Percentiles rank a stretch among this genome's conserved stretches.
Evolutionary conservation across 1,140 invertebrate genomes (phyloP).

Genomic region (Zaprionus capensis): DNA sequence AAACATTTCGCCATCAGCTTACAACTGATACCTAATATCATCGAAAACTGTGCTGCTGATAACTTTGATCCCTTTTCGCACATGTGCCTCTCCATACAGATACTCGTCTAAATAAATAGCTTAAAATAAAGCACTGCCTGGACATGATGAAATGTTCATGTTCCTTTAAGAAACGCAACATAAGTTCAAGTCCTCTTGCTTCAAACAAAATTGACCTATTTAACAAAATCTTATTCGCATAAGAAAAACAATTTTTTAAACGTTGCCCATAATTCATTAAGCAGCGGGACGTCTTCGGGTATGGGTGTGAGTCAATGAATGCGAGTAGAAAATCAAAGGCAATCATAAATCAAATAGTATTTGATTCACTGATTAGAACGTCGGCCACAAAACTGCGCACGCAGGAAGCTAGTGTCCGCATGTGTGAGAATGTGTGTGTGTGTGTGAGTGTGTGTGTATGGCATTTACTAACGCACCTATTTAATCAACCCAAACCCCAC

Average conservation of each 20-base stretch:
- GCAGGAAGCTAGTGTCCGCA: neutral
- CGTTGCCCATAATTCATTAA: slow-evolving; percentile 61
- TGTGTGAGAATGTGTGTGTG: slow-evolving; percentile 4
- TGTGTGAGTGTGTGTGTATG: slow-evolving; percentile 34
- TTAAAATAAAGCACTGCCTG: neutral
- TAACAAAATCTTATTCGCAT: neutral
- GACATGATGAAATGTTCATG: neutral
- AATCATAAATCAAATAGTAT: slow-evolving; percentile 74
- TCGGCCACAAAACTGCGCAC: slow-evolving; percentile 5
- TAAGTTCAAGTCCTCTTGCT: neutral
- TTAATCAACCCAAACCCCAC: slow-evolving; percentile 65
- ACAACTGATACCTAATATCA: slow-evolving; percentile 14
- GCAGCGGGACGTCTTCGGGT: slow-evolving; percentile 44
- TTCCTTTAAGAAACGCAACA: neutral
- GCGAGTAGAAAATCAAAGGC: slow-evolving; percentile 58
- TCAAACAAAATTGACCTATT: neutral
- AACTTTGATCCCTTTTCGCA: slow-evolving; percentile 12
- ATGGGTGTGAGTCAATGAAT: slow-evolving; percentile 15
- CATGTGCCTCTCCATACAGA: neutral
- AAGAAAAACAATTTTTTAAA: slow-evolving; percentile 14
- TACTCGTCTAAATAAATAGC: slow-evolving; percentile 7
- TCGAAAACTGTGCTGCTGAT: neutral
- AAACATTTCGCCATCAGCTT: slow-evolving; percentile 28
- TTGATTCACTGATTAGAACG: slow-evolving; percentile 72
- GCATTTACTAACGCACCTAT: slow-evolving; percentile 65